These are phyloP conservation scores for Sphaeridia pumilis DNA, from an alignment of 2,888 invertebrate species.

Conservation along the genomic window DNA sequence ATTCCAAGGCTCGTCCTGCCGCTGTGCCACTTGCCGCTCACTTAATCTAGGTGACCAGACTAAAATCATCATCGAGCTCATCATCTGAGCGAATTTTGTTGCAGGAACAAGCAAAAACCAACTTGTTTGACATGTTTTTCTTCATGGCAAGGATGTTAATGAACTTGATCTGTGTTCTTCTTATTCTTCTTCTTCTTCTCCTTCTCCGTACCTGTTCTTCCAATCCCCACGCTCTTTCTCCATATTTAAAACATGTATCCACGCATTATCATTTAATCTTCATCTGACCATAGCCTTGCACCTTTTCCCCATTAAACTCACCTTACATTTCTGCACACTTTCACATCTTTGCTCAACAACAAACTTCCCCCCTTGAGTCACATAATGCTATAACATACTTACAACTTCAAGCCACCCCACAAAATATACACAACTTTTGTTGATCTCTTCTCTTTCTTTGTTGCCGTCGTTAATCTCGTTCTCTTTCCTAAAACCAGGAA, in stretches of 20 bases:
- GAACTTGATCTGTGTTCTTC: constrained; percentile 17
- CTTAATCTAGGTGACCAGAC: constrained; percentile 18
- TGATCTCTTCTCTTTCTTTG: neutral
- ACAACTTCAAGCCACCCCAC: neutral
- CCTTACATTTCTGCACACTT: constrained; percentile 1
- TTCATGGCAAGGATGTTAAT: constrained; percentile 21
- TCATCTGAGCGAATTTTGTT: neutral
- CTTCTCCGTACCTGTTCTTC: neutral
- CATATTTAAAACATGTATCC: neutral
- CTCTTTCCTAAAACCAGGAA: neutral
- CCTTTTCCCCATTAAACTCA: neutral
- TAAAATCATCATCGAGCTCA: constrained; percentile 10
- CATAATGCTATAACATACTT: too few species aligned
- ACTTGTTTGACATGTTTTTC: constrained; percentile 27
- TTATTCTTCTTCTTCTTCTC: neutral
- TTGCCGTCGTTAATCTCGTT: neutral
- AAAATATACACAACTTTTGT: too few species aligned
- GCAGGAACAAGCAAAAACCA: constrained; percentile 3
- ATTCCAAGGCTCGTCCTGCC: neutral
- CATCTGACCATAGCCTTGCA: neutral
- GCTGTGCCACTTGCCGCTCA: constrained; percentile 1
- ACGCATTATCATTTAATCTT: neutral
- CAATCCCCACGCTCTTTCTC: neutral
- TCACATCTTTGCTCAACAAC: neutral
- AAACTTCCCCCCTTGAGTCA: too few species aligned